Evolutionary conservation across 2,888 invertebrate genomes (phyloP), one percentile per base, ranked within the genome.

Genomic region (Lypha dubia): DNA sequence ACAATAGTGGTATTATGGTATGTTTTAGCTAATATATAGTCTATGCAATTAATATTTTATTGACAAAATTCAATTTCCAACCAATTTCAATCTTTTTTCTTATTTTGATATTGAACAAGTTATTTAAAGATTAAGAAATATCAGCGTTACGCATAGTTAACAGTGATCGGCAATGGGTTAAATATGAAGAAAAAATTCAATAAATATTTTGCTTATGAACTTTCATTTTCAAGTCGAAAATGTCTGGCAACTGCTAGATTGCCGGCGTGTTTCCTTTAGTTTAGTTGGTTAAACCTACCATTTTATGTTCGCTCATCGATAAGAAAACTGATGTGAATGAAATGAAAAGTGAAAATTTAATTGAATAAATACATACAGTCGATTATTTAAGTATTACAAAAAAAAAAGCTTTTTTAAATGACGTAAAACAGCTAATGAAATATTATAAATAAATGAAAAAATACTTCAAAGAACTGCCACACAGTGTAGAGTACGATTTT

Each of bases 201-300:
- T 8, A 44, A 58, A 65, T 46, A 49, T 67, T n/a, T n/a, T 58
- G 17, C n/a, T 68, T 28, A 75, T 32, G 75, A 86, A 86, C 84
- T 86, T 86, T 86, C 83, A 80, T 84, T 86, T 86, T 86, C 79
- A 79, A 75, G 74, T 70, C 65, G 71, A 80, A 67, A 56, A 79
- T 70, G 77, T 71, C 76, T 77, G 62, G 60, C 65, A 71, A 76
- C 73, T 77, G 70, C 62, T 56, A 63, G 71, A 74, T 71, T 74
- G 74, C 75, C 62, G 58, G 7, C 32, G 32, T 41, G 13, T 65
- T 13, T 46, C 7, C 0, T 63, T 44, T 15, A 4, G 8, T 41
- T 22, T 11, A 13, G 35, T 38, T 60, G 22, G 68, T 67, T 62
- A 76, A 73, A 41, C 63, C 41, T 75, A 38, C 44, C 35, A 24